Base-by-base conservation (phyloP, 2,888 invertebrate genomes). In the Drosophila leonis region DNA sequence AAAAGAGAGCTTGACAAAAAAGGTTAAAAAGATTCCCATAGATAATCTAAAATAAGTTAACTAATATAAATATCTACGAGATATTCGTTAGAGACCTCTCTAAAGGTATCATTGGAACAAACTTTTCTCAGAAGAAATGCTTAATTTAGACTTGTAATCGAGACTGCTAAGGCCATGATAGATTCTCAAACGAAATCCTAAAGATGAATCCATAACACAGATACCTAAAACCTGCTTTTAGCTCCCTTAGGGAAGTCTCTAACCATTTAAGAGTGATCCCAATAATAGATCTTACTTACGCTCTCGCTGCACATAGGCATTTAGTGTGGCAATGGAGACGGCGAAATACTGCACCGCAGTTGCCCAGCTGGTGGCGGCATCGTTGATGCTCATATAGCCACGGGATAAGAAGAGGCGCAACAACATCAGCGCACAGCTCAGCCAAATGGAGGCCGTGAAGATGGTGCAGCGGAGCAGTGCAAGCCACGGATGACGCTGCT, bases 321-420 rank as follows among this genome's bases (percentile, higher is more conserved):
- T 92, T 1, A 80, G 35, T 0, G 81, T 80, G 33, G 89, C 79
- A 24, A 91, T 79, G 1, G 92, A 86, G 0, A 84, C 82, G 2
- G 91, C 72, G 5, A 91, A 72, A 39, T 64, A 91, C 42, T 86
- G 82, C 0, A 90, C 75, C 0, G 89, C 82, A 10, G 91, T 88
- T 10, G 91, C 90, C 61, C 80, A 88, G 24, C 81, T 87, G 6
- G 81, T 80, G 20, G 90, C 84, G 1, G 78, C 80, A 31, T 81
- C 78, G 2, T 55, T 82, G 2, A 90, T 72, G 5, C 75, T 75
- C 8, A 73, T 72, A 54, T 80, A 86, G 35, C 84, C 52, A 13
- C 66, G 64, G n/a, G 77, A 80, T 2, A 73, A 65, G 3, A 79
- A 73, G 0, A 77, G 71, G 1, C 80, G 66, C 4, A 60, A 29